Evolutionary conservation across 2,113 vertebrate species (phyloP), one percentile per base, ranked within the genome.

Genomic region (Corythoichthys haematopterus): DNA sequence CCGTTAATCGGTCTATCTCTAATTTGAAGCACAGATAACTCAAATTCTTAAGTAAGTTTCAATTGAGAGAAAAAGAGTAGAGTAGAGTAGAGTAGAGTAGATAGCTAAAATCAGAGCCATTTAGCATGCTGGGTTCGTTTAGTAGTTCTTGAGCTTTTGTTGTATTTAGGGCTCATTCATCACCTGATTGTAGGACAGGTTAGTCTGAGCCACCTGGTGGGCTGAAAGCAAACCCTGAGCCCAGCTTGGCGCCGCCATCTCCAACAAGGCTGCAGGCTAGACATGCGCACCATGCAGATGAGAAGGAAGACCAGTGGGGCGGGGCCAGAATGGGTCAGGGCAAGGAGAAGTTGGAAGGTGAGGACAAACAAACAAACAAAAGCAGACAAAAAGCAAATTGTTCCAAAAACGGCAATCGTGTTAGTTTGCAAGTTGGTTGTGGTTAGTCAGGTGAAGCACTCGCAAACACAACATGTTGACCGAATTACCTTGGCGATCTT

Each of bases 151-250:
- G 6, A 8, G 1, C 3, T 43, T 43, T 43, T 43, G 40, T 14
- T 15, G 28, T 14, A 57, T 36, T 36, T 14, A 15, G 12, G 20
- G 33, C 11, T 36, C 20, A 78, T 43, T 20, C 51, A 11, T 98
- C 96, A 98, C 96, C 96, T 98, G 96, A 92, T 95, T 98, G 94
- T 92, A 94, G 87, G 94, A 94, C 90, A 98, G 95, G 93, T 98
- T 98, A 96, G 95, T 98, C 94, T 98, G 96, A 82, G 96, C 96
- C 89, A 99, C 93, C 88, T 98, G 95, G 90, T 98, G 96, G 80
- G 95, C 96, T 85, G 95, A 95, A 76, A 99, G 93, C 92, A 98
- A 96, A 92, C 96, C 96, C 94, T 98, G 96, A 88, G 96, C 96
- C 97, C 96, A 98, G 87, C 95, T 94, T 86, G 97, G 96, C 74